A percentile compares a stretch with the other conserved stretches of the same genome.
phyloP scores from a whole-genome alignment of 92 coral and sea anemone species.

The Palythoa grandiflora region DNA sequence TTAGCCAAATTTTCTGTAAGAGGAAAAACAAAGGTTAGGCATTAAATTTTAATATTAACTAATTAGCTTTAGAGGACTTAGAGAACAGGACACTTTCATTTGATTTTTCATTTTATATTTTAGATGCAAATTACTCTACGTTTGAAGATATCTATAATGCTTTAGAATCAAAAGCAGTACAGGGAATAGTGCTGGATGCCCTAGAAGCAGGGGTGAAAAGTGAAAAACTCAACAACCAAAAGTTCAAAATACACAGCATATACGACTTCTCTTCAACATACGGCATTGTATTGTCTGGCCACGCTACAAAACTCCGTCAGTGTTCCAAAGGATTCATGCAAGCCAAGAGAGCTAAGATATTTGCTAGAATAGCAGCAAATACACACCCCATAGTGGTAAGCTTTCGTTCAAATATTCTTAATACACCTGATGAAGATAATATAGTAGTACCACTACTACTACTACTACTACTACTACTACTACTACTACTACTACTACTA shows the following conservation, averaged over 20 bases:
- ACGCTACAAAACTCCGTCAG: constrained; percentile 32
- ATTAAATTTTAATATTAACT: too few relatives aligned
- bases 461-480: too few relatives aligned
- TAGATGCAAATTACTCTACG: constrained; percentile 34
- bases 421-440: too few relatives aligned
- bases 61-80: too few relatives aligned
- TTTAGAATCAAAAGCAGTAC: constrained; percentile 34
- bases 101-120: background rate
- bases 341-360: constrained; percentile 48
- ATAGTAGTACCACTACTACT: too few relatives aligned
- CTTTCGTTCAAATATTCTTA: background rate
- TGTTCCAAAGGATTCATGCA: constrained; percentile 51
- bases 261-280: constrained; percentile 51
- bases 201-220: constrained; percentile 51
- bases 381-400: constrained; percentile 43
- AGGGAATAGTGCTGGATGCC: constrained; percentile 57
- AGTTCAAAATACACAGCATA: constrained; percentile 40
- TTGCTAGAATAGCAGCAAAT: constrained; percentile 46
- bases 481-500: too few relatives aligned
- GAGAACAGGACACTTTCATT: background rate
- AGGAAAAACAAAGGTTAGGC: too few relatives aligned
- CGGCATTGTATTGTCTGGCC: constrained; percentile 55
- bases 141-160: constrained; percentile 38
- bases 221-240: constrained; percentile 43
- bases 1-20: too few relatives aligned